Base-by-base conservation (phyloP, 1,140 invertebrate genomes). In the Penaeus indicus region DNA sequence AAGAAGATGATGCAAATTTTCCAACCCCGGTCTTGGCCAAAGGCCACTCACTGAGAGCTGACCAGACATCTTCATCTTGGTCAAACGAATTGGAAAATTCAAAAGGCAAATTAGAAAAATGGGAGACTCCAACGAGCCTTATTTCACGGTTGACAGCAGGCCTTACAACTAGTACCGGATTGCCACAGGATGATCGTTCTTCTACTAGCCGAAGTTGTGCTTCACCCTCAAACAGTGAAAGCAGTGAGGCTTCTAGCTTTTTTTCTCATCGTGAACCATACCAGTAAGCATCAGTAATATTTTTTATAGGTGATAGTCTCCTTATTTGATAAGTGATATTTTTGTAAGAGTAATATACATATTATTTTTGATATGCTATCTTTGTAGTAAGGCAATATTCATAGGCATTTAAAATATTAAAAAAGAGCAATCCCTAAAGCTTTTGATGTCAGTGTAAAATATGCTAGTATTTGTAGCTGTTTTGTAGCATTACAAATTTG, bases 71-170 rank as follows among this genome's bases (percentile, higher is more conserved):
- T n/a, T 16, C 69, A 75, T 54, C 54, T 13, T 82, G 63, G 67
- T 60, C 38, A 47, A 38, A 22, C 38, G 79, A 86, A 16, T 27
- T 60, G 3, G 47, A 42, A 8, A 11, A 62, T 7, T 75, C 85
- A 11, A 27, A 32, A 69, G 72, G 18, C 16, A 38, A 64, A 21
- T 78, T 16, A 22, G 64, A 83, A 22, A 64, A 38, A 54, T 83
- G 86, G 80, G 86, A 88, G 27, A 88, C 86, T 16, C 86, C 86
- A 10, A 88, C 80, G 11, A 88, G 86, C 72, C 86, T 88, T 22
- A 88, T 88, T 27, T 88, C 86, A 61, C 86, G 86, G 27, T n/a
- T 88, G 18, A 88, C 81, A 77, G 86, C 86, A 27, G 82, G 86
- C n/a, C 25, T 88, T 42, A 88, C 86, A 38, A 69, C 81, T 21